Percentiles rank a stretch among this genome's conserved stretches.
Conservation (phyloP, 2,797 vertebrate species). For the Anableps anableps region DNA sequence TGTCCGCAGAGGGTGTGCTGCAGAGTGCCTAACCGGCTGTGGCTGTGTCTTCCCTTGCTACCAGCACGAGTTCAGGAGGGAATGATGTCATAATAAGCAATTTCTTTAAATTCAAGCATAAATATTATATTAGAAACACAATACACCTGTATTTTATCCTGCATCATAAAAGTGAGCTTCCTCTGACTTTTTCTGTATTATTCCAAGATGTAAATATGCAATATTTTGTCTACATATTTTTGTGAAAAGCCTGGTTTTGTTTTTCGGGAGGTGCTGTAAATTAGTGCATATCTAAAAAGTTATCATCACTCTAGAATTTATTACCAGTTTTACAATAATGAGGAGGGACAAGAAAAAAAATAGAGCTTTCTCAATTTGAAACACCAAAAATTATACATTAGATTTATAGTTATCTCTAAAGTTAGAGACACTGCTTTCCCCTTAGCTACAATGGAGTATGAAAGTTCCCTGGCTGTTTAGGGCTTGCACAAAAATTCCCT, state of each 20-base stretch:
- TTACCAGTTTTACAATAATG: neutral
- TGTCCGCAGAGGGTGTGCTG: conserved; percentile 51
- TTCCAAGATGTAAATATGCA: neutral
- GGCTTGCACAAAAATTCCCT: too few species aligned
- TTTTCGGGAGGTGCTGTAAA: neutral
- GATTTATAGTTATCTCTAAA: neutral
- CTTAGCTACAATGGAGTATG: neutral
- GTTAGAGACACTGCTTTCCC: neutral
- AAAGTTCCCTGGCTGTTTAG: too few species aligned
- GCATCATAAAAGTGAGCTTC: neutral
- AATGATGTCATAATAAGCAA: conserved; percentile 35
- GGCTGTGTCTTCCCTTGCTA: conserved; percentile 41
- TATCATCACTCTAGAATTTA: neutral
- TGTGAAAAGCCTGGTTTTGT: neutral
- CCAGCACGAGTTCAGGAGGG: conserved; percentile 23
- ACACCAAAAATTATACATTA: neutral
- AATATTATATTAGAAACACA: neutral
- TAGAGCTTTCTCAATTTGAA: too few species aligned
- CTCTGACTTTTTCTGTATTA: neutral
- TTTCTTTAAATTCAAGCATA: neutral
- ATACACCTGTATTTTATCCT: neutral
- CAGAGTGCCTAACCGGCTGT: conserved; percentile 39
- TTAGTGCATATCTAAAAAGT: neutral
- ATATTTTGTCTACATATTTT: neutral
- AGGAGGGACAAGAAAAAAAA: neutral